Percentiles rank a stretch among this genome's conserved stretches.
phyloP scores from a whole-genome alignment of 1,140 invertebrate species.

The Drosophila novamexicana region DNA sequence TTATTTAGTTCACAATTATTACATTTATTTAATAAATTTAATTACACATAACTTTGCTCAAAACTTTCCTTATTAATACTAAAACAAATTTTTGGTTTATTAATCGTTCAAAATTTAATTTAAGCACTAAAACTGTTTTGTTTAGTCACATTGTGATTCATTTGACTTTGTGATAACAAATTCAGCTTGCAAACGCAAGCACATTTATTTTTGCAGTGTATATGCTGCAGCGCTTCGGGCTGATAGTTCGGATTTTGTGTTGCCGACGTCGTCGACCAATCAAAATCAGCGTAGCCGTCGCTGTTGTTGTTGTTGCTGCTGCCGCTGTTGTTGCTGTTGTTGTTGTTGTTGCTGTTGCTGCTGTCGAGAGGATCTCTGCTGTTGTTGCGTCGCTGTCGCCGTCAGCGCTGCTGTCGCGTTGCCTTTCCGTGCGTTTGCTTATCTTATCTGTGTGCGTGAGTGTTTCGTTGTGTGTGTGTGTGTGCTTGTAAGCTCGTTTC shows the following conservation, averaged over 20 bases:
- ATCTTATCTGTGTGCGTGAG: conserved; percentile 17
- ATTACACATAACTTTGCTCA: too few species aligned
- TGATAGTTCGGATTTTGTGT: conserved; percentile 57
- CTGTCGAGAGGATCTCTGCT: conserved; percentile 63
- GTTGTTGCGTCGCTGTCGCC: conserved; percentile 42
- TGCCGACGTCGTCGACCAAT: conserved; percentile 63
- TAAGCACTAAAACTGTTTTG: too few species aligned
- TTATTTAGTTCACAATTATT: too few species aligned
- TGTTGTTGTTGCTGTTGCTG: conserved; percentile 22
- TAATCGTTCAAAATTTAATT: too few species aligned
- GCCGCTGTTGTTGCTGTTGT: conserved; percentile 28
- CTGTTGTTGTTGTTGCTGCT: conserved; percentile 28
- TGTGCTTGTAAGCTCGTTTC: conserved; percentile 28
- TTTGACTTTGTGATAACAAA: not conserved
- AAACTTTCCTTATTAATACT: too few species aligned
- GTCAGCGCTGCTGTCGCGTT: conserved; percentile 31
- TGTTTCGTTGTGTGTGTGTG: conserved; percentile 12
- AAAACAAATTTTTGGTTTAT: too few species aligned
- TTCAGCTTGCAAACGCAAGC: not conserved
- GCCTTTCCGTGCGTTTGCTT: conserved; percentile 11
- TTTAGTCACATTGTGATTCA: not conserved
- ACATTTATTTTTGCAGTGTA: conserved; percentile 60
- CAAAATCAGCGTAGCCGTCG: conserved; percentile 48
- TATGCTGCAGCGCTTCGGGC: conserved; percentile 50
- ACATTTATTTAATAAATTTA: too few species aligned